These are phyloP conservation scores for Thelaira solivaga DNA, from an alignment of 2,888 invertebrate species.

Conservation along the genomic window DNA sequence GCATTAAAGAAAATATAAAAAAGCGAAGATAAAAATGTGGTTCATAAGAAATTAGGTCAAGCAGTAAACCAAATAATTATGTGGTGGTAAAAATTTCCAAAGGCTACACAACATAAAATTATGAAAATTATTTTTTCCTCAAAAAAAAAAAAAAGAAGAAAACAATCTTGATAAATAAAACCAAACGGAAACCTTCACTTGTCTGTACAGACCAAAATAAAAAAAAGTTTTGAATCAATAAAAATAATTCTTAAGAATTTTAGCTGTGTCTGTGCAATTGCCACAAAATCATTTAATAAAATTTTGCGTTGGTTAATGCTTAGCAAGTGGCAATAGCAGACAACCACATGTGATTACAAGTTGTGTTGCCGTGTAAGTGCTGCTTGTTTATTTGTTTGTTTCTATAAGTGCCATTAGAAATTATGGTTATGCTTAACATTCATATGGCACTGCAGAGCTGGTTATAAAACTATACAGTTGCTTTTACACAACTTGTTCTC, in stretches of 20 bases:
- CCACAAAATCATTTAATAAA: background rate
- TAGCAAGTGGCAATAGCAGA: constrained; percentile 45
- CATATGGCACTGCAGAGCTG: no score
- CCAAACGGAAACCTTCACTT: constrained; percentile 20
- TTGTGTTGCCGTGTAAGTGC: constrained; percentile 9
- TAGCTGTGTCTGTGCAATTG: background rate
- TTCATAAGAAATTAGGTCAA: constrained; percentile 40
- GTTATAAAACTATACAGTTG: constrained; percentile 4
- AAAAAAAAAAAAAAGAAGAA: background rate
- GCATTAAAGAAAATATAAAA: no score
- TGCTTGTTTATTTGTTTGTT: background rate
- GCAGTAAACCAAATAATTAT: background rate
- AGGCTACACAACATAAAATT: background rate
- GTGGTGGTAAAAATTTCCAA: background rate
- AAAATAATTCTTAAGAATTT: constrained; percentile 3
- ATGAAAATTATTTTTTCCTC: background rate
- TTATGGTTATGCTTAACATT: constrained; percentile 51
- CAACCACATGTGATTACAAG: constrained; percentile 47
- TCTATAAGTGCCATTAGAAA: constrained; percentile 23
- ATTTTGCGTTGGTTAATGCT: constrained; percentile 9
- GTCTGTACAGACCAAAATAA: background rate
- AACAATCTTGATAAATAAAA: constrained; percentile 7
- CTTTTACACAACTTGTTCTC: constrained; percentile 45
- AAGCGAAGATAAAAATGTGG: constrained; percentile 23
- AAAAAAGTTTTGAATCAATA: background rate